Percentiles rank a stretch among this genome's conserved stretches.
These are phyloP conservation scores for Sciurus vulgaris DNA, from an alignment of 2,797 vertebrate species.

Conservation along the genomic window DNA sequence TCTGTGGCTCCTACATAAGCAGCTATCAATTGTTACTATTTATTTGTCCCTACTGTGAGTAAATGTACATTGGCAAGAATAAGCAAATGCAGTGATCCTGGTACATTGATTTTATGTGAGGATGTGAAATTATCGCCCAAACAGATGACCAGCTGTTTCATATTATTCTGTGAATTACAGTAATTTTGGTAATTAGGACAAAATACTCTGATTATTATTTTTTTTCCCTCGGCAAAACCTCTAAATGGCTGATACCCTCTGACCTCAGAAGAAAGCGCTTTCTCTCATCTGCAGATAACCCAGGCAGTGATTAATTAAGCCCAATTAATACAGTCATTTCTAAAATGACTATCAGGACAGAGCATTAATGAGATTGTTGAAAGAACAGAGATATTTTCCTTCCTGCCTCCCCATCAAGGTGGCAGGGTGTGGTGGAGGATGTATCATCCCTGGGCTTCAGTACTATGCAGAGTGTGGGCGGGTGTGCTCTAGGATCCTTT, in stretches of 20 bases:
- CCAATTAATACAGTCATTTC: slow-evolving; percentile 45
- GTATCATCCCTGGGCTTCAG: rapidly evolving
- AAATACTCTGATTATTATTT: slow-evolving; percentile 7
- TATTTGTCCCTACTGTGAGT: neutral
- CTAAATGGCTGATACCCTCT: slow-evolving; percentile 18
- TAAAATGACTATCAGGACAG: neutral
- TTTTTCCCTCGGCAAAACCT: slow-evolving; percentile 64
- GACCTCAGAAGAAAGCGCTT: neutral
- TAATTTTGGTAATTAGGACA: slow-evolving; percentile 76
- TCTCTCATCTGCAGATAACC: slow-evolving; percentile 16
- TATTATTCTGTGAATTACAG: slow-evolving; percentile 75
- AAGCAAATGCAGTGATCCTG: neutral
- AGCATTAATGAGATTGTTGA: neutral
- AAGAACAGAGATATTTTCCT: neutral
- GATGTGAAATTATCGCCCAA: slow-evolving; percentile 60
- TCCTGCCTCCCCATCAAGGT: neutral
- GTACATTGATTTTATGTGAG: neutral
- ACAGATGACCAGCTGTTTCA: slow-evolving; percentile 72
- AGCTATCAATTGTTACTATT: neutral
- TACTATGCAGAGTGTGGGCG: neutral
- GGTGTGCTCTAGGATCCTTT: too few relatives aligned
- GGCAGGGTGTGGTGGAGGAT: neutral
- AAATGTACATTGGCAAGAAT: neutral
- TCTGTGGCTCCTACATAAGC: neutral
- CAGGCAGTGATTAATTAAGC: slow-evolving; percentile 41